These are phyloP conservation scores for Cheilosia variabilis DNA, from an alignment of 2,888 invertebrate species.

Conservation along the genomic window DNA sequence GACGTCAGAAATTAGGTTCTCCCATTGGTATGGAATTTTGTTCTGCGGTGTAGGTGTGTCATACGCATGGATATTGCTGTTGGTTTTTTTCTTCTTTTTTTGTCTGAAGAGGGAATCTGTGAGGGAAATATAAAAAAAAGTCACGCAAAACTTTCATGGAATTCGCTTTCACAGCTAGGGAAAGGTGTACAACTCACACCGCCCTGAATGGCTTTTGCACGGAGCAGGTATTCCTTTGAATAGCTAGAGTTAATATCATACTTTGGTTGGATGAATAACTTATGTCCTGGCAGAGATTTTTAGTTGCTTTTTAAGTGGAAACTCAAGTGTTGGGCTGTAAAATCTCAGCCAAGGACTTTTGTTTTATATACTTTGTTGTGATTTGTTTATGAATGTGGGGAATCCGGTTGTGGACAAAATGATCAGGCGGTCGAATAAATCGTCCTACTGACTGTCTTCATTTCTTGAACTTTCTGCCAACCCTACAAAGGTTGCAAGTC, in stretches of 20 bases:
- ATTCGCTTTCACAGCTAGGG: slow-evolving; percentile 20
- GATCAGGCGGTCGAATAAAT: too few relatives aligned
- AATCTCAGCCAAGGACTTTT: too few relatives aligned
- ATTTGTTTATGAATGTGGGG: too few relatives aligned
- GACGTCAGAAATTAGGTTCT: slow-evolving; percentile 42
- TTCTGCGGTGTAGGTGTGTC: neutral
- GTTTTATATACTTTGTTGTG: too few relatives aligned
- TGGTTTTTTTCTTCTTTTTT: too few relatives aligned
- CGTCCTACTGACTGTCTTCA: too few relatives aligned
- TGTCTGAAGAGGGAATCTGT: neutral
- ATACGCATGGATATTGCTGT: neutral
- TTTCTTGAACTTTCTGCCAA: too few relatives aligned
- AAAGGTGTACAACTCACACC: slow-evolving; percentile 37
- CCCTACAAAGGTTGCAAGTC: too few relatives aligned
- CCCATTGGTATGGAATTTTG: slow-evolving; percentile 14
- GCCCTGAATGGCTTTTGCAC: slow-evolving; percentile 7
- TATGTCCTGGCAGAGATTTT: too few relatives aligned
- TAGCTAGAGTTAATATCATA: slow-evolving; percentile 8
- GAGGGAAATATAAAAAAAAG: slow-evolving; percentile 12
- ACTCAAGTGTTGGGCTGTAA: too few relatives aligned
- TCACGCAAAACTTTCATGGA: slow-evolving; percentile 36
- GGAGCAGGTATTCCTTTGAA: neutral
- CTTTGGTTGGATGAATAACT: slow-evolving; percentile 8
- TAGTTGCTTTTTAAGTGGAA: too few relatives aligned
- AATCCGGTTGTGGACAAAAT: too few relatives aligned